Evolutionary conservation across 2,888 invertebrate species (phyloP).

Genomic region (Amiota minor): DNA sequence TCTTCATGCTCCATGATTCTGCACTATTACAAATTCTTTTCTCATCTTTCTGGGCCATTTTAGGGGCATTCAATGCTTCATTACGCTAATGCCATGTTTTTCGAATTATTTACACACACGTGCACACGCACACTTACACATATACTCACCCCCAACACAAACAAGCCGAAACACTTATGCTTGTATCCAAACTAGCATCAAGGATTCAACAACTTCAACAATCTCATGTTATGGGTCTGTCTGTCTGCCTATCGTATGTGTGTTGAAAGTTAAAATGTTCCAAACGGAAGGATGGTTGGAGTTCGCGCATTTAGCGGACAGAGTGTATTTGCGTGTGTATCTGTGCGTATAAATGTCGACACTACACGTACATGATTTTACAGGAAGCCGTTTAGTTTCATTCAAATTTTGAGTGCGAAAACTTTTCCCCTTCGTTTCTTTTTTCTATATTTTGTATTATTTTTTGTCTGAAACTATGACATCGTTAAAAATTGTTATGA

Average conservation of each 20-base stretch:
- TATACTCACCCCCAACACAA: background rate
- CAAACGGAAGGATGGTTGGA: slow-evolving; percentile 9
- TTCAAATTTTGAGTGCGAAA: slow-evolving; percentile 21
- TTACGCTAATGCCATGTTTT: slow-evolving; percentile 72
- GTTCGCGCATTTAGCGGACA: background rate
- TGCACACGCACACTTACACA: slow-evolving; percentile 6
- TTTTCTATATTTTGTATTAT: background rate
- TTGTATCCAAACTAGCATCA: no score
- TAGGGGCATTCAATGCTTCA: slow-evolving; percentile 69
- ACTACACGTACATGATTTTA: background rate
- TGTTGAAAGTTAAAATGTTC: slow-evolving; percentile 22
- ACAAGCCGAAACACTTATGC: no score
- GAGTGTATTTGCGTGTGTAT: slow-evolving; percentile 2
- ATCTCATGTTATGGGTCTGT: background rate
- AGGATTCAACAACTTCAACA: no score
- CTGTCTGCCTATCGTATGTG: background rate
- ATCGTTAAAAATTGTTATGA: slow-evolving; percentile 17
- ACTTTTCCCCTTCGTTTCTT: background rate
- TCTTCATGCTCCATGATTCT: slow-evolving; percentile 29
- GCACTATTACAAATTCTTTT: background rate
- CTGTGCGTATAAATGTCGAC: background rate
- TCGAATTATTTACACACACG: slow-evolving; percentile 65
- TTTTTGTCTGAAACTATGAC: slow-evolving; percentile 12
- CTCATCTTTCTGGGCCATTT: slow-evolving; percentile 28
- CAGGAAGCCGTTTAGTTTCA: slow-evolving; percentile 25